phyloP scores from a whole-genome alignment of 92 coral and sea anemone species.

The Phenganax stokvisi region DNA sequence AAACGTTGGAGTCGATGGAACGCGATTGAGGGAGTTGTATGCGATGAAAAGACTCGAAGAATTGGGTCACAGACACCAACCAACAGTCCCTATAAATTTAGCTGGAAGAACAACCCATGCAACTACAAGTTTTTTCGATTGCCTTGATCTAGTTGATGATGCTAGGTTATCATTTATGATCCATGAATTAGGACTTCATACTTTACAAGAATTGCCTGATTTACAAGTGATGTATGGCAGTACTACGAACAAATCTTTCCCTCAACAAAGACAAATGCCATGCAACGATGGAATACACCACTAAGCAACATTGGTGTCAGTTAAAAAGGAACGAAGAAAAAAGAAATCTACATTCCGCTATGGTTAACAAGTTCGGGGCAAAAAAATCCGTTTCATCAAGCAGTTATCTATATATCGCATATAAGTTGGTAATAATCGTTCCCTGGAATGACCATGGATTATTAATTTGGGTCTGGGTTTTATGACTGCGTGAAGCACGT shows the following conservation, averaged over 20 bases:
- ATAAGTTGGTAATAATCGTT: no score
- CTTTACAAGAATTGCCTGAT: slow-evolving; percentile 90
- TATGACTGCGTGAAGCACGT: no score
- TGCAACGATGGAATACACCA: no score
- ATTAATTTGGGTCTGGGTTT: no score
- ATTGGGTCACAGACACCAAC: neutral
- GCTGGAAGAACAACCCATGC: neutral
- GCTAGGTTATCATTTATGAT: slow-evolving; percentile 72
- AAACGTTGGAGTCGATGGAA: neutral
- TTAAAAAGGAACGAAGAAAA: no score
- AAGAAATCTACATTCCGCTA: no score
- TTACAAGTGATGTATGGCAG: slow-evolving; percentile 59
- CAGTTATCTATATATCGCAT: no score
- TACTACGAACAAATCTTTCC: slow-evolving; percentile 9
- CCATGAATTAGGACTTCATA: slow-evolving; percentile 68
- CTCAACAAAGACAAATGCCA: neutral
- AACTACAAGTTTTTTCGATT: slow-evolving; percentile 73
- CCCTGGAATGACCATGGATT: no score
- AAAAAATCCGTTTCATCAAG: no score
- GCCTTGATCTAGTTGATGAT: slow-evolving; percentile 91
- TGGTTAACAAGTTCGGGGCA: no score
- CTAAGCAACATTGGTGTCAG: no score
- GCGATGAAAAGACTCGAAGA: neutral
- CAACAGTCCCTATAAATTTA: neutral
- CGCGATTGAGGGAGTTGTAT: slow-evolving; percentile 15